Evolutionary conservation across 1,140 invertebrate genomes (phyloP), one percentile per base, ranked within the genome.

Genomic region (Neodiprion lecontei): DNA sequence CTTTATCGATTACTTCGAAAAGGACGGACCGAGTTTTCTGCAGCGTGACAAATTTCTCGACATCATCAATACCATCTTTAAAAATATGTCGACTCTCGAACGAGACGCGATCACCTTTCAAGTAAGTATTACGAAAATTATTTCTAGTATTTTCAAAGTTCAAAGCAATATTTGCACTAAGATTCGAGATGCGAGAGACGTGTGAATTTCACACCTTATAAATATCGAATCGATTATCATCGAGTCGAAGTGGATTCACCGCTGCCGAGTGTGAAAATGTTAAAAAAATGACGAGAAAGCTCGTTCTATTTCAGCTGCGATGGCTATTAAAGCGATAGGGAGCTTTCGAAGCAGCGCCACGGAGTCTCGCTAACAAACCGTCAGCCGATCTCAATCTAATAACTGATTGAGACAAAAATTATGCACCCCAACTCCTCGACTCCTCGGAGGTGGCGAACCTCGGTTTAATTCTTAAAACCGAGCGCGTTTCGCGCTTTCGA

Each of bases 61-160:
- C 76, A 96, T 96, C 78, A 92, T 96, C 83, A 94, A 96, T 85
- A 94, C 92, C 28, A 96, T 97, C 81, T 97, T 96, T 88, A 95
- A 95, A 85, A 95, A 96, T 81, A 93, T 94, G 90, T 93, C 93
- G 40, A 91, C 92, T 79, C 91, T 96, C 61, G 95, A 96, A 81
- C 89, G 93, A 69, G 96, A 98, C 79, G 96, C 97, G 53, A 96
- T 98, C 76, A 93, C 95, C 69, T 98, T 97, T 87, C 95, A 96
- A 91, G 95, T 96, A 89, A 90, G 82, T 81, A 69, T 72, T 76
- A 75, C 48, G 14, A 61, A 48, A 67, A 71, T 49, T 21, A 23
- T 75, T 48, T 75, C 72, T 72, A 40, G 28, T 40, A 40, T 40
- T 40, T 40, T 40, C 28, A 1, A 1, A 5, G 5, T 40, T 40